Evolutionary conservation across 2,797 vertebrate species (phyloP).

Genomic region (Falco concolor): DNA sequence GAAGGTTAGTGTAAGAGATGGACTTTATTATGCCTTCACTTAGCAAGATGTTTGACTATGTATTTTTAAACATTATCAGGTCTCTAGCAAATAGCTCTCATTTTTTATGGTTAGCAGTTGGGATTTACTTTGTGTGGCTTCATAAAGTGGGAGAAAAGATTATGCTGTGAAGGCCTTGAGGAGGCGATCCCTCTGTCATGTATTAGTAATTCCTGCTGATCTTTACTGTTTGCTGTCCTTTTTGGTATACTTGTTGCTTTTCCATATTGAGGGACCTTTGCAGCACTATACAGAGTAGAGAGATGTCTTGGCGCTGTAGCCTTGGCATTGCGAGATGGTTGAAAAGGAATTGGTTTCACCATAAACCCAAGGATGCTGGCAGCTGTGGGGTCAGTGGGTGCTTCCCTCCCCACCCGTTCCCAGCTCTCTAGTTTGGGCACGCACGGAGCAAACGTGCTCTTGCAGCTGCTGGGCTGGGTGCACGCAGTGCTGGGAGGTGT

Average conservation of each 20-base stretch:
- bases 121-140: slow-evolving; percentile 57
- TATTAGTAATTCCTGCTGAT: background rate
- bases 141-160: background rate
- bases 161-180: background rate
- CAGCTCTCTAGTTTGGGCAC: background rate
- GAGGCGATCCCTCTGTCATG: background rate
- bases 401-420: background rate
- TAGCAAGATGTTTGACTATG: slow-evolving; percentile 68
- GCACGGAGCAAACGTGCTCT: fast-evolving
- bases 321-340: background rate
- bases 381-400: too few relatives aligned
- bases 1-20: slow-evolving; percentile 83
- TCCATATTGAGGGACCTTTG: background rate
- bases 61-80: slow-evolving; percentile 44
- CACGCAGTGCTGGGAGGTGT: fast-evolving
- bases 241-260: background rate
- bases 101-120: slow-evolving; percentile 30
- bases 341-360: background rate
- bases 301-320: background rate
- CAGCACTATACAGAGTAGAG: background rate
- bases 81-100: slow-evolving; percentile 43
- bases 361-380: background rate
- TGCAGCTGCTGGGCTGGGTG: background rate
- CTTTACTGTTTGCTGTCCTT: background rate
- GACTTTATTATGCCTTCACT: slow-evolving; percentile 75